Evolutionary conservation across 2,888 invertebrate species (phyloP).

Genomic region (Temnothorax unifasciatus): DNA sequence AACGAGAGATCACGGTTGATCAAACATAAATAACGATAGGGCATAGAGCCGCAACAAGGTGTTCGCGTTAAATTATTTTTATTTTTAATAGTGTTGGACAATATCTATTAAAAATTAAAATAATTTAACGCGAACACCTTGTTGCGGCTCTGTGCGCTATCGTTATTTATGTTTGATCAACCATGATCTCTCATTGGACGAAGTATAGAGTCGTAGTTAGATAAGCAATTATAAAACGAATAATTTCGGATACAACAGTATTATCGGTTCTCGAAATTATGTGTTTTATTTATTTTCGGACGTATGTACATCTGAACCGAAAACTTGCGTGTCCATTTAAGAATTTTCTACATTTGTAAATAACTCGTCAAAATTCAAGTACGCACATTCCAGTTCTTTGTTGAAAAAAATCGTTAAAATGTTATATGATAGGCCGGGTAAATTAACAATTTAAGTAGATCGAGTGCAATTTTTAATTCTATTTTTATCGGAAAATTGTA

Average conservation of each 20-base stretch:
- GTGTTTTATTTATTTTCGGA: conserved; percentile 25
- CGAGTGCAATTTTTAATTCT: conserved; percentile 15
- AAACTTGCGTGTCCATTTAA: not conserved
- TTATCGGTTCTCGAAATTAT: not conserved
- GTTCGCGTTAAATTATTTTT: too few relatives aligned
- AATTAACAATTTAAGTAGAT: not conserved
- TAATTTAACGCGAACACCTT: too few relatives aligned
- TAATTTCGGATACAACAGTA: conserved; percentile 50
- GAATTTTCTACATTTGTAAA: not conserved
- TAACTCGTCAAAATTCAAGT: not conserved
- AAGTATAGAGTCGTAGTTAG: conserved; percentile 77
- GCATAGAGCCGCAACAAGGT: too few relatives aligned
- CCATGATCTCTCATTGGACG: too few relatives aligned
- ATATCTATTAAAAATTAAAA: too few relatives aligned
- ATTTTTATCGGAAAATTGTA: not conserved
- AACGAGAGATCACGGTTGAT: too few relatives aligned
- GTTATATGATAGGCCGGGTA: not conserved
- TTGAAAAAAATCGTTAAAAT: conserved; percentile 4
- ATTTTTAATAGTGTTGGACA: too few relatives aligned
- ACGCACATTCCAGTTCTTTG: not conserved
- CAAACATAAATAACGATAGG: too few relatives aligned
- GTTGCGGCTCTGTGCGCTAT: too few relatives aligned
- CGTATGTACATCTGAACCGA: not conserved
- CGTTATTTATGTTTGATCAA: too few relatives aligned
- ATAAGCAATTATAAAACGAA: conserved; percentile 80